Evolutionary conservation across 2,113 vertebrate species (phyloP), one percentile per base, ranked within the genome.

Genomic region (Chloroceryle aenea): DNA sequence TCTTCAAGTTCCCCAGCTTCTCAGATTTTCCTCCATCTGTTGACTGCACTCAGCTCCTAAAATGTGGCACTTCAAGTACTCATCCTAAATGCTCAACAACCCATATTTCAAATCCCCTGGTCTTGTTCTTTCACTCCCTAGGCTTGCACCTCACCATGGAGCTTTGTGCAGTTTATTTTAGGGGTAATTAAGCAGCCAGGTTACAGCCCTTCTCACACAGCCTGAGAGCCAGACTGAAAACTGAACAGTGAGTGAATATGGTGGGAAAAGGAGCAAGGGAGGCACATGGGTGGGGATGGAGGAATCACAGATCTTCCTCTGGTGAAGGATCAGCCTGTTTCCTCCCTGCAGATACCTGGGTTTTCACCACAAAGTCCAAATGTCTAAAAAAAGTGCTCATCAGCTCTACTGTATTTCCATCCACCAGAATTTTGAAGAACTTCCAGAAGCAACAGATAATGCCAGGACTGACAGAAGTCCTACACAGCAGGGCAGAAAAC

Each of bases 281-380:
- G 5, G 15, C 0, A 1, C 0, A 0, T 23, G 17, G 18, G 32
- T 15, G 42, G 3, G 62, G 34, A 76, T 14, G 9, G 40, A 81
- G 30, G 40, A 38, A 26, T 30, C 59, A 25, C 25, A 47, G 43
- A 58, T 25, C 10, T 77, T 73, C 47, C 36, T 27, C 3, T 4
- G 14, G 50, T 4, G 3, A 77, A 69, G 32, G 34, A 40, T 25
- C 32, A 71, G 36, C 7, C 9, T 71, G 5, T 16, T 85, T 83
- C 10, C 32, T 36, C 38, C 74, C 61, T 66, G 36, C 18, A 71
- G n/a, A 43, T 5, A 3, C 20, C 88, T n/a, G 45, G n/a, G 40
- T 26, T 71, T 76, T 38, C 36, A 58, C 19, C 74, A 40, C 2
- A 1, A 62, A 34, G 7, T 55, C 48, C 14, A 2, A 26, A 14